Evolutionary conservation across 30 jellyfish, hydroid and myxozoan species (phyloP), one percentile per base, ranked within the genome.

Genomic region (Cassiopea xamachana): DNA sequence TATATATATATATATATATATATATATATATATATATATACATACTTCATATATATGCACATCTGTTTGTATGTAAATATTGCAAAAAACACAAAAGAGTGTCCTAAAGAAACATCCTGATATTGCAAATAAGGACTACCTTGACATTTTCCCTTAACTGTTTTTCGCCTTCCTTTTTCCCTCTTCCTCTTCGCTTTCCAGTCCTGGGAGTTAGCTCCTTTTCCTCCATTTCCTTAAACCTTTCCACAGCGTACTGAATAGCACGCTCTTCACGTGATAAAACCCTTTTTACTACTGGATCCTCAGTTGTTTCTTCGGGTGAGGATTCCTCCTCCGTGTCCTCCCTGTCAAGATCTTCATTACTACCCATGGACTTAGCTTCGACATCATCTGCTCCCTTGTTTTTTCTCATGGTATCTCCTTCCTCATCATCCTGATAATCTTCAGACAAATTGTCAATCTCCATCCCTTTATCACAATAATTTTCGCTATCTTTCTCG

Each of bases 211-310:
- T 62, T 1, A 43, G 50, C 77, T 62, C 69, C 60, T 77, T 87
- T 71, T 87, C 89, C 68, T 87, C 94, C 94, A 87, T 87, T 64
- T 87, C 89, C 75, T 87, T 77, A 55, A 87, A 87, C 60, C 68
- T 87, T 74, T 87, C 89, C 94, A 87, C 67, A 8, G 94, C 94
- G 15, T 87, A 87, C 48, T 75, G 88, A 49, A 87, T 87, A 17
- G 94, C 94, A n/a, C 94, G 87, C 49, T 87, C 94, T 68, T 87
- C 94, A 7, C 94, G 88, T 14, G 89, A 73, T 64, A 87, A 50
- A 7, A 3, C 18, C 19, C 88, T 81, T 39, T 77, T 78, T 19
- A 27, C 58, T 15, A 72, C 72, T 18, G 68, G 55, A 45, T 85
- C 93, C 12, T 55, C 93, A 46, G 27, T 59, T 12, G 58, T 68